These are phyloP conservation scores for Plestiodon gilberti DNA, from an alignment of 2,113 vertebrate genomes.

Conservation along the genomic window DNA sequence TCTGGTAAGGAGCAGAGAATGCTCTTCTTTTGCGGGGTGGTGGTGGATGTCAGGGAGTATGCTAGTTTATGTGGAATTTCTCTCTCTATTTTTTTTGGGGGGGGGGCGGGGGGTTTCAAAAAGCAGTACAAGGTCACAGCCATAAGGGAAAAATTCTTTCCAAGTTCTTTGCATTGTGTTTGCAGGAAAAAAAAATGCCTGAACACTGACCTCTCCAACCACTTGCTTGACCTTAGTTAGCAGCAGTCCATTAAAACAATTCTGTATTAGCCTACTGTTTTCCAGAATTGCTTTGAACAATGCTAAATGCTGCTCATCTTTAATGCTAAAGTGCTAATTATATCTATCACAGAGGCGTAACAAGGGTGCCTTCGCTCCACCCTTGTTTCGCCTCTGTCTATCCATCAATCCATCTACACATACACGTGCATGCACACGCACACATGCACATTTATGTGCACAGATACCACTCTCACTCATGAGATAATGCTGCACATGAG, in stretches of 20 bases:
- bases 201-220: not conserved
- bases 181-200: not conserved
- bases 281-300: not conserved
- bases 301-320: not conserved
- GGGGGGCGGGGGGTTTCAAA: no score
- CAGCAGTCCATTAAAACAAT: no score
- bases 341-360: no score
- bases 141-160: not conserved
- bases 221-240: not conserved
- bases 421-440: no score
- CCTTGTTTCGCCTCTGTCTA: no score
- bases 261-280: not conserved
- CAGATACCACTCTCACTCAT: no score
- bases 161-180: not conserved
- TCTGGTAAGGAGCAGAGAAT: not conserved
- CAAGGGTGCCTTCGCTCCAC: no score
- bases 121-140: not conserved
- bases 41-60: no score
- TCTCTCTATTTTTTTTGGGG: not conserved
- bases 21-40: not conserved
- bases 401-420: no score
- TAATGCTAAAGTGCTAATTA: not conserved
- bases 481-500: not conserved
- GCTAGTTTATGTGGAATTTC: no score
- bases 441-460: no score